Base-by-base conservation (phyloP, 2,113 vertebrate genomes). In the Garra rufa region DNA sequence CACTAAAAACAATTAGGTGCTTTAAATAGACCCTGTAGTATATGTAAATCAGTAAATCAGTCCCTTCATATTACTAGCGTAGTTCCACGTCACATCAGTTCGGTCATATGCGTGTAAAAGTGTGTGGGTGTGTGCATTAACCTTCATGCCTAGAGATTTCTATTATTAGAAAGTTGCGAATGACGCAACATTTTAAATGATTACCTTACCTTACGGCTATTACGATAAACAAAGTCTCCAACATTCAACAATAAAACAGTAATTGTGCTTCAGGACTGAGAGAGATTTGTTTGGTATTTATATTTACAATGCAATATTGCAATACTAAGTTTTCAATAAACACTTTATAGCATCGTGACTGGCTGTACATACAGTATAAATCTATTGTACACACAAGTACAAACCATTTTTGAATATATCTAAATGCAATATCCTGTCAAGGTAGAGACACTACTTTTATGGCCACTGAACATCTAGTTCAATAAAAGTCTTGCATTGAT, bases 401-500 rank as follows among this genome's bases (percentile, higher is more conserved):
- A 59, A 59, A 24, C 28, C 26, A 41, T 30, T 83, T 65, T 80
- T 65, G 11, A 80, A 80, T 78, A 19, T 44, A 76, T 67, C 70
- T 85, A 46, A 59, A 88, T 79, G 83, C 59, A 88, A 88, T 85
- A 85, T 88, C 83, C 86, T 78, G 83, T 82, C 82, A 55, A 3
- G 21, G 24, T 38, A 44, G 28, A 85, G 28, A 48, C 59, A 63
- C 52, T 73, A 17, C 75, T 41, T 86, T 80, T 67, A 85, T 48
- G 80, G 69, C 65, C 43, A 21, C 44, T 48, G 80, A 76, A 74
- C 50, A 76, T 75, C n/a, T 6, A 65, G 26, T 30, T 46, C 48
- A 63, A 69, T 65, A 76, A 75, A 76, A 57, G 34, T 10, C 38
- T 30, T n/a, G 10, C 14, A 50, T 48, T 17, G 55, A 73, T 50